A percentile compares a stretch with the other conserved stretches of the same genome.
Evolutionary conservation across 2,797 vertebrate genomes (phyloP).

Genomic region (Alectoris magna): DNA sequence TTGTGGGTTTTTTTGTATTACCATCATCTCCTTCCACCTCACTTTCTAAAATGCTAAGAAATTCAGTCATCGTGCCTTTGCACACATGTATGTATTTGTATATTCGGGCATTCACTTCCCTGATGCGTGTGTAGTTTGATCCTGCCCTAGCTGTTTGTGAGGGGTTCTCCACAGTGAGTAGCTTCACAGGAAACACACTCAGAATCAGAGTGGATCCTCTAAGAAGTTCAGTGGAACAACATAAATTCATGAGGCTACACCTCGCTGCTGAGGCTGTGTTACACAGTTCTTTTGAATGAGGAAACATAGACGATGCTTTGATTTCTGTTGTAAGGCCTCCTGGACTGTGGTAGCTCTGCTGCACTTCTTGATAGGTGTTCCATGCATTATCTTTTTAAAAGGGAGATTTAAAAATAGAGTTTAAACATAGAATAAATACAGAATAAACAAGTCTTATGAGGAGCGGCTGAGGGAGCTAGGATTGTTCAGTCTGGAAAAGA

Average conservation of each 20-base stretch:
- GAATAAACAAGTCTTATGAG: too few relatives aligned
- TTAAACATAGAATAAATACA: background rate
- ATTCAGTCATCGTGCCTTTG: background rate
- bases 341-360: background rate
- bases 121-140: background rate
- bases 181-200: background rate
- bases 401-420: conserved; percentile 13
- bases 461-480: too few relatives aligned
- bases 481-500: too few relatives aligned
- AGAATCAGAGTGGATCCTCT: background rate
- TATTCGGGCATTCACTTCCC: background rate
- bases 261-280: background rate
- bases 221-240: background rate
- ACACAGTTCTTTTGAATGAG: background rate
- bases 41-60: background rate
- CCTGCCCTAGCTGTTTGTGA: background rate
- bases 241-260: background rate
- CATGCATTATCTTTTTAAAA: background rate
- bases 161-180: background rate
- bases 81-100: background rate
- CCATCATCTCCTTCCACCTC: background rate
- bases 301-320: background rate
- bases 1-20: background rate
- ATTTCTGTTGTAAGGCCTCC: background rate
- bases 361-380: background rate